Base-by-base conservation (phyloP, 2,797 vertebrate species). In the Melanotaenia trifasciata region DNA sequence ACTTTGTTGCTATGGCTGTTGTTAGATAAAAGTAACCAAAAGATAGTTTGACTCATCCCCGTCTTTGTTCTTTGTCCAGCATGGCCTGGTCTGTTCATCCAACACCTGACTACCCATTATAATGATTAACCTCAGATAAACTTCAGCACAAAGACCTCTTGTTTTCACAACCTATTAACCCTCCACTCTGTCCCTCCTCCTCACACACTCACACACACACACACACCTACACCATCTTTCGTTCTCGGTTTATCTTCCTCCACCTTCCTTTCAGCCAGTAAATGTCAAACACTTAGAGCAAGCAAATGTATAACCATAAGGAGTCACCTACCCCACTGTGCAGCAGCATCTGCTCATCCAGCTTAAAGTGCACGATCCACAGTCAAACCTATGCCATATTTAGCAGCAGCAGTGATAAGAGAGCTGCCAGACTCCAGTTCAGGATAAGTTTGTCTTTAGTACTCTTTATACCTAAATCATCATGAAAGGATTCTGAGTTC, bases 61-160 rank as follows among this genome's bases (percentile, higher is more conserved):
- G 47, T 72, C 67, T 88, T 75, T 89, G 84, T 87, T 89, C 85
- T 54, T 66, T 1, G 3, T 80, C 83, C 78, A 76, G 54, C 65
- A 58, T 1, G 73, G 79, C 69, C 78, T 58, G 72, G 62, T 77
- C 70, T 70, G 72, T 64, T 86, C 71, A 68, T 72, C 62, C 30
- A 60, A 56, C 72, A 80, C 59, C 69, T 62, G 83, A 86, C 90
- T 89, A 90, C 84, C 80, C 77, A 77, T 78, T 80, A 81, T 74
- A 83, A 84, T 87, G 78, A 88, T 90, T 87, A 91, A 89, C 78
- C 69, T 81, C 64, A 82, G 83, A 87, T 91, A 85, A 85, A 84
- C 53, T 56, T 20, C 50, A 43, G 56, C 70, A 90, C 87, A 90
- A 83, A 86, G 81, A 80, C 74, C 51, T 66, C 67, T 77, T 84